Evolutionary conservation across 2,888 invertebrate species (phyloP).

Genomic region (Tanypteryx hageni): DNA sequence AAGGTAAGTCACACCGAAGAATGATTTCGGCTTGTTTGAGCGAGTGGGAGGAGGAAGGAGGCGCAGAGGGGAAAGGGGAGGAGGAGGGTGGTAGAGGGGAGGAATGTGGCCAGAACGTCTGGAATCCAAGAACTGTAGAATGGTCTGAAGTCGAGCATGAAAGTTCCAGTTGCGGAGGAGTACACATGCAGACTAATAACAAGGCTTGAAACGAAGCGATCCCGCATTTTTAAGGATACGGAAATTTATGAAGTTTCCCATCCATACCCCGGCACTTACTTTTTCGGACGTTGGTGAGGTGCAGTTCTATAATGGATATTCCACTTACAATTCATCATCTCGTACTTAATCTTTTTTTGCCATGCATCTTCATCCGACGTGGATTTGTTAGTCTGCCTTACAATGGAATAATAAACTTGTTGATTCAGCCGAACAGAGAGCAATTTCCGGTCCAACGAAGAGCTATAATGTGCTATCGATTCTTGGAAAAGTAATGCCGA

Average conservation of each 20-base stretch:
- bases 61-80: background rate
- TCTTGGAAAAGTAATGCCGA: too few relatives aligned
- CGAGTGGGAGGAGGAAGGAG: background rate
- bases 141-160: slow-evolving; percentile 14
- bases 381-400: too few relatives aligned
- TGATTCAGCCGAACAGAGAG: too few relatives aligned
- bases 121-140: slow-evolving; percentile 41
- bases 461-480: too few relatives aligned
- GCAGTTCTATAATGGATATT: background rate
- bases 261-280: background rate
- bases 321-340: background rate
- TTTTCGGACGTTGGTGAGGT: background rate
- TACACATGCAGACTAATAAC: background rate
- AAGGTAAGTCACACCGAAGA: slow-evolving; percentile 39
- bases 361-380: too few relatives aligned
- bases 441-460: too few relatives aligned
- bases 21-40: background rate
- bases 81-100: background rate
- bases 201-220: slow-evolving; percentile 2
- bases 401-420: too few relatives aligned
- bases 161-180: slow-evolving; percentile 18
- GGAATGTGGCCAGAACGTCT: background rate
- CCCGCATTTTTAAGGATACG: background rate
- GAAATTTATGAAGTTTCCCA: slow-evolving; percentile 17
- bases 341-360: too few relatives aligned